Conservation (phyloP, 2,888 invertebrate genomes). For the Drosophila longiperda region DNA sequence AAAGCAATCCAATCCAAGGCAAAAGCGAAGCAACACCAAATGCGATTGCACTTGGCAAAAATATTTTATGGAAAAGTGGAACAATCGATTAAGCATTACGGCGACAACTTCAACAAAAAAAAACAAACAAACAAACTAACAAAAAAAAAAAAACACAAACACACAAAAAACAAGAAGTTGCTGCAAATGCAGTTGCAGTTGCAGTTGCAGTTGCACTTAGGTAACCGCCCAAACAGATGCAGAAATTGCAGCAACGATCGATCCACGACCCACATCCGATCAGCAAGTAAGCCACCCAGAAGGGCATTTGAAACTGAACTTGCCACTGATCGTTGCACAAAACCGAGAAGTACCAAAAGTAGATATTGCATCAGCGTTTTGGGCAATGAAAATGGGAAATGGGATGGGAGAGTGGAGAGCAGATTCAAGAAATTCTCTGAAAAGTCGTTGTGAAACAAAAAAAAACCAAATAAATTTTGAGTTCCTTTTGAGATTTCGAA, state of each 20-base stretch:
- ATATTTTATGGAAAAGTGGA: slow-evolving; percentile 84
- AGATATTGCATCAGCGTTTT: neutral
- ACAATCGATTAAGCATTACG: slow-evolving; percentile 81
- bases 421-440: neutral
- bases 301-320: slow-evolving; percentile 35
- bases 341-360: neutral
- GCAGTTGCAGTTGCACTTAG: neutral
- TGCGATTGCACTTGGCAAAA: slow-evolving; percentile 77
- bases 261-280: neutral
- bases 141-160: neutral
- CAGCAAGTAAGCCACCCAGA: slow-evolving; percentile 13
- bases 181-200: neutral
- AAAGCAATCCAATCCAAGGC: neutral
- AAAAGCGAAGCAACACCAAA: slow-evolving; percentile 58
- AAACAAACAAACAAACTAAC: slow-evolving; percentile 21
- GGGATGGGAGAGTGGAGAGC: neutral
- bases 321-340: slow-evolving; percentile 23
- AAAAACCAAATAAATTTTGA: neutral
- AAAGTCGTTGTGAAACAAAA: neutral
- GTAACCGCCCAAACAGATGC: slow-evolving; percentile 8
- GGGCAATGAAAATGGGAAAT: neutral
- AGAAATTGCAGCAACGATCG: neutral
- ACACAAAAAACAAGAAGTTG: neutral
- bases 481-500: neutral
- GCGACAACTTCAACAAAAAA: slow-evolving; percentile 46